A percentile compares a stretch with the other conserved stretches of the same genome.
These are phyloP conservation scores for Chelmon rostratus DNA, from an alignment of 2,797 vertebrate species.

Conservation along the genomic window DNA sequence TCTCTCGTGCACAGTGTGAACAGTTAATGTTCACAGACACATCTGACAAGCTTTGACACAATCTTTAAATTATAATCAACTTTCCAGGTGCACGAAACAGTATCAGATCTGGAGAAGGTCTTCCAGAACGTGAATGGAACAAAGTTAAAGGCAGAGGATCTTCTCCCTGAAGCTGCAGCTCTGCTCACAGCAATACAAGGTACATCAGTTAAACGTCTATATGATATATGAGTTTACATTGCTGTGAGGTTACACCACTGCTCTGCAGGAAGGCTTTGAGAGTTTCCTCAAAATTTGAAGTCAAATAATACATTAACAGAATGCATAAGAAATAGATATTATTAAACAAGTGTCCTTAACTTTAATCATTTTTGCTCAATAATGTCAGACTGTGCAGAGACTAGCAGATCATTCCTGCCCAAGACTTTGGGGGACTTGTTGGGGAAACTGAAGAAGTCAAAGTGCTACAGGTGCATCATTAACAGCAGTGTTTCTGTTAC, in stretches of 20 bases:
- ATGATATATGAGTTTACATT: background rate
- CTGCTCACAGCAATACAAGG: constrained; percentile 83
- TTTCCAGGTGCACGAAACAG: constrained; percentile 81
- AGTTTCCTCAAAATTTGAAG: background rate
- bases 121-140: constrained; percentile 79
- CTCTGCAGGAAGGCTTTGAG: background rate
- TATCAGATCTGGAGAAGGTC: constrained; percentile 78
- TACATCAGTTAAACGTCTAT: constrained; percentile 47
- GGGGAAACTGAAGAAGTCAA: constrained; percentile 1
- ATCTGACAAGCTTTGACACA: background rate
- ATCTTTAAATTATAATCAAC: constrained; percentile 7
- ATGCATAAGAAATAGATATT: background rate
- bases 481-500: constrained; percentile 30
- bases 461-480: background rate
- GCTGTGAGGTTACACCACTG: background rate
- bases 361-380: background rate
- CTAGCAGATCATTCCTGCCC: background rate
- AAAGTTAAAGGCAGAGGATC: constrained; percentile 76
- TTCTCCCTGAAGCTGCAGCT: constrained; percentile 81
- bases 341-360: background rate
- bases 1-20: background rate
- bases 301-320: background rate
- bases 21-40: background rate
- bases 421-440: background rate
- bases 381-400: background rate